These are phyloP conservation scores for Baryphthengus martii DNA, from an alignment of 2,113 vertebrate species.

Conservation along the genomic window DNA sequence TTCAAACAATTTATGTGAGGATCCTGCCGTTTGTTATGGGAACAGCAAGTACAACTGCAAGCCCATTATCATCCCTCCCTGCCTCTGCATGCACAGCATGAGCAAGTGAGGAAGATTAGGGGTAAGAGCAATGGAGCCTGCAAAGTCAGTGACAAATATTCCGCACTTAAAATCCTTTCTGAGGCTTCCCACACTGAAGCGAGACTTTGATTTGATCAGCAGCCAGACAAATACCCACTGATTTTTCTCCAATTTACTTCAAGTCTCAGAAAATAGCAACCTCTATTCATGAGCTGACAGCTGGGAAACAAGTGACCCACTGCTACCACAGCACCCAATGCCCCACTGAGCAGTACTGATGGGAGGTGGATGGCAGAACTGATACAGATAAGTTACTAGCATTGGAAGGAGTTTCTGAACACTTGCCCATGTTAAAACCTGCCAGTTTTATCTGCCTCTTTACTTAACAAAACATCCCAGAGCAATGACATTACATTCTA, in stretches of 20 bases:
- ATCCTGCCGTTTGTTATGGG: slow-evolving; percentile 29
- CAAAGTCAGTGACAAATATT: slow-evolving; percentile 26
- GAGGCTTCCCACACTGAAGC: neutral
- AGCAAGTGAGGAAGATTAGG: slow-evolving; percentile 18
- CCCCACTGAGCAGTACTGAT: neutral
- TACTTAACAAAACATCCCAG: neutral
- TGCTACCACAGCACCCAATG: rapidly evolving
- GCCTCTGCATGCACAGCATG: neutral
- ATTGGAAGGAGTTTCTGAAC: neutral
- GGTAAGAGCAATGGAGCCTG: slow-evolving; percentile 12
- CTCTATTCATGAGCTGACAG: neutral
- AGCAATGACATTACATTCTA: neutral
- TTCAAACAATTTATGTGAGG: slow-evolving; percentile 38
- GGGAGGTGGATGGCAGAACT: neutral
- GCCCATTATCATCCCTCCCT: slow-evolving; percentile 40
- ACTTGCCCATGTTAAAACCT: neutral
- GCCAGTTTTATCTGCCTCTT: neutral
- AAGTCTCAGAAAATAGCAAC: neutral
- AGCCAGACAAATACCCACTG: neutral
- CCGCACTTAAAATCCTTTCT: neutral
- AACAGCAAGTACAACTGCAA: slow-evolving; percentile 38
- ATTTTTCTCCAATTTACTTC: neutral
- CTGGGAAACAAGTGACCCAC: neutral
- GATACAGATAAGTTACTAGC: neutral
- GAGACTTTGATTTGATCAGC: slow-evolving; percentile 6